Base-by-base conservation (phyloP, 2,113 vertebrate genomes). In the Neolamprologus variostigma region DNA sequence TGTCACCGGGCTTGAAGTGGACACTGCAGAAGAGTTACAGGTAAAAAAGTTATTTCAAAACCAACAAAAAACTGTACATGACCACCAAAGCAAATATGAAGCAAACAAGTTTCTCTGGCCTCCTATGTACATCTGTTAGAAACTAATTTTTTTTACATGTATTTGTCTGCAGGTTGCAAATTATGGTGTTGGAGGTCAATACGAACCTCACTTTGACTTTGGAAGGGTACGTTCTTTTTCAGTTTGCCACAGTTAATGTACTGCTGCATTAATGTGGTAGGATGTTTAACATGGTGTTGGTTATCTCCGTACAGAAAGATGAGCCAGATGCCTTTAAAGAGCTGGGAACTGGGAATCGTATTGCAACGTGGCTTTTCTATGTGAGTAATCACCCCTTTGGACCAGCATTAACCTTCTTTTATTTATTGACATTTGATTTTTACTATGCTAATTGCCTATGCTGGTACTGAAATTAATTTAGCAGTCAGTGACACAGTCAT, bases 311-410 rank as follows among this genome's bases (percentile, higher is more conserved):
- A 93, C 96, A 99, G 99, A 99, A 99, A 98, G 99, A 99, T 81
- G 99, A 99, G 89, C 99, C 98, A 55, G 99, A 99, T 96, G 98
- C 99, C 76, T 99, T 99, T 93, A 99, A 99, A 97, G 98, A 99
- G 86, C 89, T 99, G 90, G 99, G 99, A 84, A 99, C 99, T 79
- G 99, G 99, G 91, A 99, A 99, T 95, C 96, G 99, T 93, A 97
- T 99, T 73, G 98, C 99, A 84, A 99, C 99, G 4, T 99, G 98
- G 98, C 96, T 99, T 33, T 99, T 99, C 94, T 99, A 99, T 93
- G 98, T 99, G 95, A 99, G 99, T 98, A 86, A 31, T 63, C 9
- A 23, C 31, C 45, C 7, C 4, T 4, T 7, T 35, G 78, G 3
- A 79, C 8, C 17, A 35, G 4, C 3, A n/a, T 82, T 10, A 63